phyloP scores from a whole-genome alignment of 2,113 vertebrate species.

The Ia io region DNA sequence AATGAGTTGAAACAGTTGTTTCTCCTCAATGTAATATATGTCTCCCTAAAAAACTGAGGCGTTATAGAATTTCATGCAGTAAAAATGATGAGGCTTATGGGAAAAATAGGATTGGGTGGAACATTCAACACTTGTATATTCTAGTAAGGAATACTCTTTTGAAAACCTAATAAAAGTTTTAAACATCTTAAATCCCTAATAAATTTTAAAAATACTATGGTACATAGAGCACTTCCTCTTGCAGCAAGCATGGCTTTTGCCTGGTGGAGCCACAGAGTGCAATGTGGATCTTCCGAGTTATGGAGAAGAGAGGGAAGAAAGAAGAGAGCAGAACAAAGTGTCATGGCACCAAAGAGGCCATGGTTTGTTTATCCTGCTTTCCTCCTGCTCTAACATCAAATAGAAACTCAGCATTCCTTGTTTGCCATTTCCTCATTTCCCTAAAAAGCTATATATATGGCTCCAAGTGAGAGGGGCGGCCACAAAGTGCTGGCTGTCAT shows the following conservation, averaged over 20 bases:
- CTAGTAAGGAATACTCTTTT: slow-evolving; percentile 24
- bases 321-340: background rate
- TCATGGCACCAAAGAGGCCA: too few relatives aligned
- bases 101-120: slow-evolving; percentile 39
- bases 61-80: slow-evolving; percentile 43
- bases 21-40: background rate
- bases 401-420: background rate
- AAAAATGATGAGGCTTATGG: slow-evolving; percentile 20
- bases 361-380: background rate
- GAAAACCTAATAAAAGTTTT: slow-evolving; percentile 39
- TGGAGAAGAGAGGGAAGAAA: background rate
- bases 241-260: background rate
- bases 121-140: background rate
- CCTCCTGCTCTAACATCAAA: background rate
- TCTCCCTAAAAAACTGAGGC: background rate
- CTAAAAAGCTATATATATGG: background rate
- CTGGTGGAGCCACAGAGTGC: background rate
- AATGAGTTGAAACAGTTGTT: background rate
- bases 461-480: background rate
- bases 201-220: background rate
- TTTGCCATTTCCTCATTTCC: background rate
- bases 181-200: slow-evolving; percentile 20
- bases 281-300: background rate
- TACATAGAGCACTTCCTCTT: background rate
- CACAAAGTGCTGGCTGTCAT: background rate